These are phyloP conservation scores for Geodia barretti DNA, from an alignment of 37 sponge, comb jelly and placozoan genomes.

Conservation along the genomic window DNA sequence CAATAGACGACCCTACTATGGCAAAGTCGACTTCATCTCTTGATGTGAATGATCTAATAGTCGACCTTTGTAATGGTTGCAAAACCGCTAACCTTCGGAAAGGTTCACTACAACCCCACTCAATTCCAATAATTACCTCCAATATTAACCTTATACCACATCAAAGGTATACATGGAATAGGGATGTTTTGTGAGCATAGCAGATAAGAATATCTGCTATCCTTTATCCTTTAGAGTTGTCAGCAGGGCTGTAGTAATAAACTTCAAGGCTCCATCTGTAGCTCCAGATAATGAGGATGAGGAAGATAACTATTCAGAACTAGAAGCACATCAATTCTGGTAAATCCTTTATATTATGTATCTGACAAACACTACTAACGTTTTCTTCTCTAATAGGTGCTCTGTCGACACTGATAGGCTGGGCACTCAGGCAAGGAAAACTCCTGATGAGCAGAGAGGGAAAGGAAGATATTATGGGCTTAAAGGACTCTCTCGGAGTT, in stretches of 20 bases:
- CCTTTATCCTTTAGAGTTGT: not conserved
- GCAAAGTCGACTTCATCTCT: not conserved
- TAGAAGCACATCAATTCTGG: too few species aligned
- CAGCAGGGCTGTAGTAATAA: conserved; percentile 3
- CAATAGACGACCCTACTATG: conserved; percentile 17
- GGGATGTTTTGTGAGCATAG: not conserved
- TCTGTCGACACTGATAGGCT: not conserved
- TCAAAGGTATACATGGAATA: not conserved
- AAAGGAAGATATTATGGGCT: not conserved
- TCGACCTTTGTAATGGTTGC: conserved; percentile 15
- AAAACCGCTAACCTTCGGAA: conserved; percentile 10
- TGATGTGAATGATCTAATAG: conserved; percentile 4
- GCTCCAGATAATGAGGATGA: conserved; percentile 10
- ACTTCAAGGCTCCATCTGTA: not conserved
- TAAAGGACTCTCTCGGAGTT: not conserved
- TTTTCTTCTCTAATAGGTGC: too few species aligned
- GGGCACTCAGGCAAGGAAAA: not conserved
- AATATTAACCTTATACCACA: not conserved
- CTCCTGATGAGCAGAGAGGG: not conserved
- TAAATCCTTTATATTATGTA: too few species aligned
- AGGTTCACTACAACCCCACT: not conserved
- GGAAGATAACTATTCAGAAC: conserved; percentile 6
- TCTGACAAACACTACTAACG: too few species aligned
- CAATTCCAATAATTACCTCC: conserved; percentile 1
- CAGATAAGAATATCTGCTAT: not conserved